phyloP scores from a whole-genome alignment of 2,113 vertebrate genomes.

The Tichodroma muraria region DNA sequence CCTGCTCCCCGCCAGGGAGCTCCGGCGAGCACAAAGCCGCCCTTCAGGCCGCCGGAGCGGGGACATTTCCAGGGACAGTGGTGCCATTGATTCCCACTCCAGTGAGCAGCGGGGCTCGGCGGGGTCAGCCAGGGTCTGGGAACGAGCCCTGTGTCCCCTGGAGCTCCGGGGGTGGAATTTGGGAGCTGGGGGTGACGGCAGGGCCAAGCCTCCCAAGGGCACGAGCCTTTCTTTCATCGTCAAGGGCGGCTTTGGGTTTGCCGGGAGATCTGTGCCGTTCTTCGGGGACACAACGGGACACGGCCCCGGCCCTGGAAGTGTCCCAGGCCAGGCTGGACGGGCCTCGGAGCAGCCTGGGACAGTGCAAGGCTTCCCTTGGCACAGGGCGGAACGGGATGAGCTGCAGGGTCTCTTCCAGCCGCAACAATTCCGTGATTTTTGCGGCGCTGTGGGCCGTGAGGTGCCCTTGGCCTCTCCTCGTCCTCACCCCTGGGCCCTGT shows the following conservation, averaged over 20 bases:
- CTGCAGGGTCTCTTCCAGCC: neutral
- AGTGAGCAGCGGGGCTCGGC: neutral
- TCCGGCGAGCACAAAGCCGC: slow-evolving; percentile 57
- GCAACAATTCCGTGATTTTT: neutral
- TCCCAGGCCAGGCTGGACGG: neutral
- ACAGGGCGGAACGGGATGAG: rapidly evolving
- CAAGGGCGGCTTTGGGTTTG: neutral
- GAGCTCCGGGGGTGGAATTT: rapidly evolving
- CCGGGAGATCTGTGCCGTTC: neutral
- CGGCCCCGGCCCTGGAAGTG: rapidly evolving
- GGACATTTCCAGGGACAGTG: slow-evolving; percentile 53
- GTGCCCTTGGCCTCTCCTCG: neutral
- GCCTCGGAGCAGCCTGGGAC: neutral
- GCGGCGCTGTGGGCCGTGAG: neutral
- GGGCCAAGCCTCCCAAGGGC: neutral
- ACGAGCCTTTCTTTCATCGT: neutral
- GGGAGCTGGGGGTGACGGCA: neutral
- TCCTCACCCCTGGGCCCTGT: neutral
- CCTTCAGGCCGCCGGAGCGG: neutral
- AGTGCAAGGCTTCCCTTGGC: too few species aligned
- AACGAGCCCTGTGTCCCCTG: neutral
- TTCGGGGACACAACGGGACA: neutral
- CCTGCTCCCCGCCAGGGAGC: neutral
- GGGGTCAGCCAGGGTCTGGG: neutral
- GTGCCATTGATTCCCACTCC: slow-evolving; percentile 31